Evolutionary conservation across 2,797 vertebrate species (phyloP).

Genomic region (Megaceryle alcyon): DNA sequence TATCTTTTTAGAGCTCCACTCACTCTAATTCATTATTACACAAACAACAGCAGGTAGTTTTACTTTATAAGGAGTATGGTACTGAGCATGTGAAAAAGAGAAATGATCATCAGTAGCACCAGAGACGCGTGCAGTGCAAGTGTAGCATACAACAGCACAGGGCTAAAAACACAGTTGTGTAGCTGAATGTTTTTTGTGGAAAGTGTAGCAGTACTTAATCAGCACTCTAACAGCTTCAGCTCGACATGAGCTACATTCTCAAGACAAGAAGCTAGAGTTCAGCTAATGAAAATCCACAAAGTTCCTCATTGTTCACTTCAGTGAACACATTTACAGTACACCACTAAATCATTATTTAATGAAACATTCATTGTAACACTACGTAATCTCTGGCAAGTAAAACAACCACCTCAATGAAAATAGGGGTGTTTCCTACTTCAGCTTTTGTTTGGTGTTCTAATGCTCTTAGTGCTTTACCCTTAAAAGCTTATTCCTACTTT

Average conservation of each 20-base stretch:
- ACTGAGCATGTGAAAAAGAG: background rate
- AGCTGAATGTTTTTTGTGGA: background rate
- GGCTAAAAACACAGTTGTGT: background rate
- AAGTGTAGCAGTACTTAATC: background rate
- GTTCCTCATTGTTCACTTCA: background rate
- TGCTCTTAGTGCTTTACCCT: background rate
- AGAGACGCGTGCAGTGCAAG: background rate
- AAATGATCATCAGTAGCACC: background rate
- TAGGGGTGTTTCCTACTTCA: background rate
- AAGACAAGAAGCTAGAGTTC: background rate
- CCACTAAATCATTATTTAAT: background rate
- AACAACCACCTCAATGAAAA: background rate
- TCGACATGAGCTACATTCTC: background rate
- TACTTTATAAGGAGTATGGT: background rate
- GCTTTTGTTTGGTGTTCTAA: background rate
- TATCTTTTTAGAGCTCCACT: background rate
- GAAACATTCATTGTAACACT: background rate
- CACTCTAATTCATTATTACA: background rate
- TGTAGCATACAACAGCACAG: background rate
- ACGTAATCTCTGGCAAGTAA: background rate
- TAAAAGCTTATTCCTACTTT: background rate
- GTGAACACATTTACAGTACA: background rate
- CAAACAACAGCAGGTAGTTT: background rate
- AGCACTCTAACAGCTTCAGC: background rate
- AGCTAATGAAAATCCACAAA: background rate